Evolutionary conservation across 2,888 invertebrate species (phyloP), one percentile per base, ranked within the genome.

Genomic region (Eubasilissa splendida): DNA sequence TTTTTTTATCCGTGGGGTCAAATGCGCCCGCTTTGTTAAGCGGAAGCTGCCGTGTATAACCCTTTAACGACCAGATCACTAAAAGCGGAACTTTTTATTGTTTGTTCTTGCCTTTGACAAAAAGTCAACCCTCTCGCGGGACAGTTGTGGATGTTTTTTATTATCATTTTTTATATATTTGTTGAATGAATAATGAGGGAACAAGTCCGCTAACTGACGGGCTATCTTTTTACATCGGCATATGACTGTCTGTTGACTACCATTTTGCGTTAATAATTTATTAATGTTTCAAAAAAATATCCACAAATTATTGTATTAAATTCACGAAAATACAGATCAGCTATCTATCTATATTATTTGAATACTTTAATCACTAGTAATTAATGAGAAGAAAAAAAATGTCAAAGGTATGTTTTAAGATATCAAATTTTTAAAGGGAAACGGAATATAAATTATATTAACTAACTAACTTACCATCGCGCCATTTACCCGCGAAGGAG

Each of bases 91-190:
- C 54, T 78, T 75, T 74, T 75, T 75, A 76, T 79, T 81, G 79
- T 81, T 81, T 81, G 81, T 58, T n/a, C 66, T 70, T 79, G 76
- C 78, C 76, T 79, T 74, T 82, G 54, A 75, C 54, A 80, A 80
- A 83, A 76, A 83, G 80, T 79, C 82, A 82, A 83, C 76, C 77
- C 82, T 58, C 77, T 76, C 70, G 33, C 12, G 79, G 82, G 83
- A 80, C 81, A 80, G 74, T 80, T 82, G 80, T 42, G 82, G 80
- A 68, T 77, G 75, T 22, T 82, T 79, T 81, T 77, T 63, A 42
- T 70, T 52, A 52, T 58, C n/a, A 54, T 76, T 63, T 71, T 76
- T 80, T 70, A 22, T 75, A 60, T 65, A 42, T 80, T 79, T 70
- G 53, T 54, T 52, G 77, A 54, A 75, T 79, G 81, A 81, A 81